phyloP scores from a whole-genome alignment of 2,888 invertebrate genomes.

The Nephrotoma appendiculata region DNA sequence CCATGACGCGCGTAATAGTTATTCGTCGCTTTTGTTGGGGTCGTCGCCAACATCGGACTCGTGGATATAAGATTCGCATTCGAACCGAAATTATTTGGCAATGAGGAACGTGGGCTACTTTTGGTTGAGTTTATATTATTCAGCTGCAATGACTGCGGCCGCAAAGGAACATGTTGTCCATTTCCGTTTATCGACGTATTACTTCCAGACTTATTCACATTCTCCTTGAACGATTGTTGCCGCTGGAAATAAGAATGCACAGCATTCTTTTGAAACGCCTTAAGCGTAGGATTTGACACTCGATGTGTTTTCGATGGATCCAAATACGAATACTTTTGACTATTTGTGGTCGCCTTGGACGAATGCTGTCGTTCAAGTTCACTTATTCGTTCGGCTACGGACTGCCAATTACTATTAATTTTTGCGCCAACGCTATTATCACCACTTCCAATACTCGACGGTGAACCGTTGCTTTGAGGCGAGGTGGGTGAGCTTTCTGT shows the following conservation, averaged over 20 bases:
- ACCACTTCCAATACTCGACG: not conserved
- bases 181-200: not conserved
- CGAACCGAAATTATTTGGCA: slow-evolving; percentile 21
- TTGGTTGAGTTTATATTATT: slow-evolving; percentile 14
- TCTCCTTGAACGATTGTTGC: slow-evolving; percentile 36
- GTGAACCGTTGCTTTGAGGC: slow-evolving; percentile 11
- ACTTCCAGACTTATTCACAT: slow-evolving; percentile 6
- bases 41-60: not conserved
- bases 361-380: slow-evolving; percentile 40
- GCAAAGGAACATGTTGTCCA: slow-evolving; percentile 9
- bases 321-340: slow-evolving; percentile 46
- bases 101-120: slow-evolving; percentile 17
- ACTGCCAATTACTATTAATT: slow-evolving; percentile 31
- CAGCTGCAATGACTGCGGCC: slow-evolving; percentile 25
- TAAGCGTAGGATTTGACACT: slow-evolving; percentile 56
- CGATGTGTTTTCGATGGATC: slow-evolving; percentile 60
- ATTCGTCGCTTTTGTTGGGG: not conserved
- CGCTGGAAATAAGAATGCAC: slow-evolving; percentile 66
- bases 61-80: not conserved
- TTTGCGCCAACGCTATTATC: not conserved
- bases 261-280: slow-evolving; percentile 71
- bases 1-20: not conserved
- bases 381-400: slow-evolving; percentile 49
- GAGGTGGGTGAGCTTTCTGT: slow-evolving; percentile 34
- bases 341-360: slow-evolving; percentile 2